Percentiles rank a stretch among this genome's conserved stretches.
phyloP scores from a whole-genome alignment of 2,113 vertebrate genomes.

The Chrysochloris asiatica region DNA sequence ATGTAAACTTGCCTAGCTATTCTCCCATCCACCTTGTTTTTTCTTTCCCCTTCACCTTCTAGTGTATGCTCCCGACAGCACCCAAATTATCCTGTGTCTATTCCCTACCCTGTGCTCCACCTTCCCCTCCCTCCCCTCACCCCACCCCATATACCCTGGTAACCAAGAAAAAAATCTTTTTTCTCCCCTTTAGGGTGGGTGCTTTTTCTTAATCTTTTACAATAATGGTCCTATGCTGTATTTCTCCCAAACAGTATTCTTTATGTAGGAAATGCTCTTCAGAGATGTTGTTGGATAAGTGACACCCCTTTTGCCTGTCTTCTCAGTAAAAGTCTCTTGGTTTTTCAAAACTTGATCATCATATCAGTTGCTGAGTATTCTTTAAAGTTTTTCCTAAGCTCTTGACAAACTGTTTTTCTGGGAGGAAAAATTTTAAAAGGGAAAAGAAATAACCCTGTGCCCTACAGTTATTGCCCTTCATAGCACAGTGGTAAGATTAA shows the following conservation, averaged over 20 bases:
- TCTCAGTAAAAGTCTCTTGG: not conserved
- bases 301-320: not conserved
- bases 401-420: not conserved
- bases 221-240: too few relatives aligned
- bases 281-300: not conserved
- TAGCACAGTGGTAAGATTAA: constrained; percentile 39
- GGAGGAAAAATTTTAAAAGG: not conserved
- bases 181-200: too few relatives aligned
- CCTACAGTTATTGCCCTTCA: not conserved
- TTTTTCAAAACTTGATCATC: not conserved
- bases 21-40: too few relatives aligned
- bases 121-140: too few relatives aligned
- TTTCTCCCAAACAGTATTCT: not conserved
- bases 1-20: too few relatives aligned
- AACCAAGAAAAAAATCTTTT: too few relatives aligned
- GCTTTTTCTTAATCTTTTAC: too few relatives aligned
- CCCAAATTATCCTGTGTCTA: too few relatives aligned
- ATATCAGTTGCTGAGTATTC: not conserved
- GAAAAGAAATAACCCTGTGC: not conserved
- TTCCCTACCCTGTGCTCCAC: too few relatives aligned
- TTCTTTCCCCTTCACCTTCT: too few relatives aligned
- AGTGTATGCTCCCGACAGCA: too few relatives aligned
- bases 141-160: too few relatives aligned
- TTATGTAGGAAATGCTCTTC: not conserved
- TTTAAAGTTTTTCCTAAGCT: not conserved